These are phyloP conservation scores for Tholera decimalis DNA, from an alignment of 2,888 invertebrate genomes.

Conservation along the genomic window DNA sequence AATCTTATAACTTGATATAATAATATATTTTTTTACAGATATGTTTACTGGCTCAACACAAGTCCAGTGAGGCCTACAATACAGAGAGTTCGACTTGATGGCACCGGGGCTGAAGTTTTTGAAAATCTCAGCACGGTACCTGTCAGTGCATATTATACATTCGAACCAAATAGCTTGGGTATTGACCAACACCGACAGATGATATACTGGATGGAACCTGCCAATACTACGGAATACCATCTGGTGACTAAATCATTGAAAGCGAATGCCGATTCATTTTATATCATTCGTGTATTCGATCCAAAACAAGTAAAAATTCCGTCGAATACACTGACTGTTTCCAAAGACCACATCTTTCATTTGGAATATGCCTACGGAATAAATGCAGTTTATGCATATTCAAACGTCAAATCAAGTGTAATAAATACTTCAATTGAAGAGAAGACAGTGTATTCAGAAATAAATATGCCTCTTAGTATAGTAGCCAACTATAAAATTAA, in stretches of 20 bases:
- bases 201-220: neutral
- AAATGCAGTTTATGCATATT: neutral
- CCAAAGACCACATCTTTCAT: neutral
- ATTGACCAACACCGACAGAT: neutral
- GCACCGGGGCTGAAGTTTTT: constrained; percentile 88
- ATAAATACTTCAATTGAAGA: neutral
- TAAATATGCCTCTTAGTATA: neutral
- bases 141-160: neutral
- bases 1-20: neutral
- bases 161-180: neutral
- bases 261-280: neutral
- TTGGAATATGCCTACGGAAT: neutral
- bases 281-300: neutral
- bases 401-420: neutral
- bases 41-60: constrained; percentile 97
- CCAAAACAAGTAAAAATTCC: neutral
- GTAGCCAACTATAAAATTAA: constrained; percentile 8
- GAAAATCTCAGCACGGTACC: neutral
- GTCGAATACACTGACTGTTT: neutral
- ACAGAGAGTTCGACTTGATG: constrained; percentile 94
- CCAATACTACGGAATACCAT: neutral
- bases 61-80: constrained; percentile 92
- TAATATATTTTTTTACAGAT: constrained; percentile 83
- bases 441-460: neutral
- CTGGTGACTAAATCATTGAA: neutral